Conservation (phyloP, 2,888 invertebrate species). For the Trilocha varians region DNA sequence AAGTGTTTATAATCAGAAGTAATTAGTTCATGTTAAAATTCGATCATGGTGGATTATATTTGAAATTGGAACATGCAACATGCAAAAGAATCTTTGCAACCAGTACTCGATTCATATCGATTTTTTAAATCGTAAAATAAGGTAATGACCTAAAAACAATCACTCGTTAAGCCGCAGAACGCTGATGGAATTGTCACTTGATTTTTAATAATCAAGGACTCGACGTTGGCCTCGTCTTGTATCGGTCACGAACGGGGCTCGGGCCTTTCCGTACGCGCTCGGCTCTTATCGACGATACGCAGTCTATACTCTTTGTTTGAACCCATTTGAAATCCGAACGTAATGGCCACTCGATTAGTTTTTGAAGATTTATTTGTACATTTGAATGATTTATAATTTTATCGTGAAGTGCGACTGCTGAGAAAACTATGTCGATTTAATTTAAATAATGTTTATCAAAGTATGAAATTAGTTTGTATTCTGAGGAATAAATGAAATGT, state of each 20-base stretch:
- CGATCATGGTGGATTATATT: background rate
- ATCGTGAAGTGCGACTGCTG: no score
- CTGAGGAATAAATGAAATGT: no score
- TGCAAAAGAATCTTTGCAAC: no score
- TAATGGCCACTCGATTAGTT: conserved; percentile 23
- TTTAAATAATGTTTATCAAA: no score
- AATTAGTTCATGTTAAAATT: background rate
- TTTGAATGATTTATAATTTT: background rate
- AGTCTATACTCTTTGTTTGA: conserved; percentile 14
- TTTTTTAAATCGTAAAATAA: conserved; percentile 11
- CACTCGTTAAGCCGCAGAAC: conserved; percentile 19
- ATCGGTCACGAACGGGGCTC: conserved; percentile 35
- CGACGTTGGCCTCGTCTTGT: conserved; percentile 27
- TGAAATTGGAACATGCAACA: background rate
- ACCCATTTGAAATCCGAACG: conserved; percentile 14
- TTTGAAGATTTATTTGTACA: conserved; percentile 17
- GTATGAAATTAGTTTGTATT: no score
- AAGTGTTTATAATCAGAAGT: no score
- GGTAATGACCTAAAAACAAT: conserved; percentile 20
- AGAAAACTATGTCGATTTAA: no score
- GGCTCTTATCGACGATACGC: conserved; percentile 31
- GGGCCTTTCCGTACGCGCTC: conserved; percentile 10
- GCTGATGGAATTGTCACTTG: conserved; percentile 31
- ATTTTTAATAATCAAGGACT: conserved; percentile 48
- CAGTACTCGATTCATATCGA: no score